Percentiles rank a stretch among this genome's conserved stretches.
Conservation (phyloP, 2,797 vertebrate genomes). For the Amniataba percoides region DNA sequence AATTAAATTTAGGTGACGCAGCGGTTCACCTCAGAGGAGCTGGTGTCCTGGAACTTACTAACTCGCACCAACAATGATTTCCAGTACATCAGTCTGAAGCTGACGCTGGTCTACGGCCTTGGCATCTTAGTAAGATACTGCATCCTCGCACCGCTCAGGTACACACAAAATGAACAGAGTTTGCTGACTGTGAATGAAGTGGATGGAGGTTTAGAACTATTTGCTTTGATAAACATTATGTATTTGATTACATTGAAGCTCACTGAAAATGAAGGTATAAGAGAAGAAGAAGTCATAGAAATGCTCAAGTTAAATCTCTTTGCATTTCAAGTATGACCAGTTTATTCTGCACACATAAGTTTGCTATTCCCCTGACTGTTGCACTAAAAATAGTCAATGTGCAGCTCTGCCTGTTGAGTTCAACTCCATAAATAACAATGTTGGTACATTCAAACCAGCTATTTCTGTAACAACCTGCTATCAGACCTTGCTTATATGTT, state of each 20-base stretch:
- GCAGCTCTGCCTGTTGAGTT: background rate
- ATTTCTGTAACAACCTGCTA: background rate
- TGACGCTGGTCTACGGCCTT: slow-evolving; percentile 91
- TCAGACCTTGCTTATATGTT: background rate
- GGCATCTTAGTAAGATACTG: slow-evolving; percentile 94
- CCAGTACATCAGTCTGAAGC: slow-evolving; percentile 91
- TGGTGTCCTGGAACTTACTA: slow-evolving; percentile 97
- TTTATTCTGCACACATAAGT: background rate
- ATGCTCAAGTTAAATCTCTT: background rate
- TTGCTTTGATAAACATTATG: background rate
- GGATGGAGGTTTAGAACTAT: background rate
- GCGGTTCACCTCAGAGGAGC: slow-evolving; percentile 94
- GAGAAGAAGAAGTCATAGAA: background rate
- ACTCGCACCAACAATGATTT: slow-evolving; percentile 96
- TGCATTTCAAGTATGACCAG: background rate
- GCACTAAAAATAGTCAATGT: background rate
- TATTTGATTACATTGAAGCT: background rate
- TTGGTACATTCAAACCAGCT: background rate
- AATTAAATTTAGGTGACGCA: slow-evolving; percentile 88
- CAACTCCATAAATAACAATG: background rate
- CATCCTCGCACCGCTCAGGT: slow-evolving; percentile 94
- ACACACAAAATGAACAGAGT: background rate
- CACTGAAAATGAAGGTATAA: background rate
- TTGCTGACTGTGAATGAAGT: background rate
- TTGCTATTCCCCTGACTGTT: background rate